Percentiles rank a stretch among this genome's conserved stretches.
Evolutionary conservation across 2,888 invertebrate genomes (phyloP).

Genomic region (Erpobdella octoculata): DNA sequence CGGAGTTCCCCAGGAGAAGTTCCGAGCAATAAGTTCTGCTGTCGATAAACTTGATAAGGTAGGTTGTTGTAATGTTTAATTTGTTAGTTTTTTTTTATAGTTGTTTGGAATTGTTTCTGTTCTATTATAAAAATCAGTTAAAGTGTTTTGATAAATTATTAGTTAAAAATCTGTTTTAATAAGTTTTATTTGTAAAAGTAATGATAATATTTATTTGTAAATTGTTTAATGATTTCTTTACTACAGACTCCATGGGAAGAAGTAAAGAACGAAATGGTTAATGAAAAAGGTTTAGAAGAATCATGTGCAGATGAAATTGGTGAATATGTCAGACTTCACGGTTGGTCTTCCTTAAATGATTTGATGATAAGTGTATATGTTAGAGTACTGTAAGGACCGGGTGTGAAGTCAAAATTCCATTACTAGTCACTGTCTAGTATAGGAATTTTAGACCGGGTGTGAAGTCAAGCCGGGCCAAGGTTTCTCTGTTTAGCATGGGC

Average conservation of each 20-base stretch:
- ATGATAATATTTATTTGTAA: not conserved
- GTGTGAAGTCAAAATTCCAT: too few relatives aligned
- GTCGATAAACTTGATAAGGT: slow-evolving; percentile 97
- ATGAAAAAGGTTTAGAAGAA: slow-evolving; percentile 77
- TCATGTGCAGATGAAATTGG: slow-evolving; percentile 79
- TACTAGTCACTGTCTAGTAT: too few relatives aligned
- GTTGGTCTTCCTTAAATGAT: slow-evolving; percentile 50
- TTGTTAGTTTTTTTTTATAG: not conserved
- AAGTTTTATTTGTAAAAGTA: not conserved
- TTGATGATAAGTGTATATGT: too few relatives aligned
- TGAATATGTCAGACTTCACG: slow-evolving; percentile 70
- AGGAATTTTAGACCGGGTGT: too few relatives aligned
- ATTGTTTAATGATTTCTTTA: not conserved
- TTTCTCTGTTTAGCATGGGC: too few relatives aligned
- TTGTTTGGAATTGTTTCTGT: not conserved
- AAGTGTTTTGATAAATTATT: not conserved
- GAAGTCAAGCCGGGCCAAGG: too few relatives aligned
- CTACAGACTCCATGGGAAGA: slow-evolving; percentile 80
- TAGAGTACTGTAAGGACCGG: too few relatives aligned
- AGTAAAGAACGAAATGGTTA: slow-evolving; percentile 72
- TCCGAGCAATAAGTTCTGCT: slow-evolving; percentile 86
- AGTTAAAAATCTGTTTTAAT: not conserved
- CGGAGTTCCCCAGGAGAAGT: slow-evolving; percentile 81
- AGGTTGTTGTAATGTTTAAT: slow-evolving; percentile 31
- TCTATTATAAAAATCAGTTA: too few relatives aligned